Base-by-base conservation (phyloP, 2,888 invertebrate species). In the Anarsia innoxiella region DNA sequence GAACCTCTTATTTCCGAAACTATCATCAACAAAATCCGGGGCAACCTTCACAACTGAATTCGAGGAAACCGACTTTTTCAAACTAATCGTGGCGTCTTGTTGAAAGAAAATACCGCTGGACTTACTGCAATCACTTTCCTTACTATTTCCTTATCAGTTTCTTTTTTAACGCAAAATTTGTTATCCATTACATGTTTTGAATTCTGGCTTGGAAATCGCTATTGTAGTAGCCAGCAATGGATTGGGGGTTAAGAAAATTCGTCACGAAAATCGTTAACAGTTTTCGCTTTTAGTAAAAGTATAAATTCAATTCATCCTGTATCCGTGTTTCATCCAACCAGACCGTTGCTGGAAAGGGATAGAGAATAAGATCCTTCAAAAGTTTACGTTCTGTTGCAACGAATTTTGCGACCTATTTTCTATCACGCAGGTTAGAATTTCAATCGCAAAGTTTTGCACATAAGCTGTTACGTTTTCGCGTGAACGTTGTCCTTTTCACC, bases 271-370 rank as follows among this genome's bases (percentile, higher is more conserved):
- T 41, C 51, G 43, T 43, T 62, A 65, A 62, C 44, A 37, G 38
- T 44, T 46, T 45, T 45, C 46, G 53, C 44, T 50, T 51, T 48
- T 56, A 51, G 75, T 78, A 55, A 53, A 55, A 51, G 72, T 55
- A 63, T 62, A 76, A 77, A 82, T 82, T 79, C 69, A 80, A 82
- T 80, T 82, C 76, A 72, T 77, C 64, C 75, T 72, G 76, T 76
- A 72, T 78, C 70, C 70, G 51, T 66, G 67, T 73, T 70, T 60
- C 61, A 52, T 66, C 79, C 79, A 78, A 79, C 75, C 77, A 75
- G 75, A 70, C 55, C 65, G 66, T 63, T 61, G 80, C 59, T 65
- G 55, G 70, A 82, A 65, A 54, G 70, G 62, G 83, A 82, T 45
- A 54, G 58, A 51, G 48, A 46, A 51, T 72, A 51, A 59, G 56